These are phyloP conservation scores for Sclerurus mexicanus DNA, from an alignment of 2,113 vertebrate species.

Conservation along the genomic window DNA sequence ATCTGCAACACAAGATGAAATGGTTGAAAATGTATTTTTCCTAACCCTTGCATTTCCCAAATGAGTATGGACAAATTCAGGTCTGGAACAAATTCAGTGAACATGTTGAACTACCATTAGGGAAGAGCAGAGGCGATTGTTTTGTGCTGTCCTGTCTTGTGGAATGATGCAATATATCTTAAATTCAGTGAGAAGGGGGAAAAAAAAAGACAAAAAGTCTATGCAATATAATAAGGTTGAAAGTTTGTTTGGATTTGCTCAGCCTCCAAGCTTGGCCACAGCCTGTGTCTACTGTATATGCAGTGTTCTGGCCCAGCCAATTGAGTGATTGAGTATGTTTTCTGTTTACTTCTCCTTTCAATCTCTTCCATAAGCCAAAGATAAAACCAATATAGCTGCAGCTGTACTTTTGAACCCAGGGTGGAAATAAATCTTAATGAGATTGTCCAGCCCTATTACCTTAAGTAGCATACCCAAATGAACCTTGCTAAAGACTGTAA, in stretches of 20 bases:
- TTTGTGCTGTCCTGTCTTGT: background rate
- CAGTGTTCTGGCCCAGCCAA: background rate
- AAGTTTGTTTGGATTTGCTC: background rate
- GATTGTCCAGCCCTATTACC: conserved; percentile 50
- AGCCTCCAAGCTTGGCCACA: background rate
- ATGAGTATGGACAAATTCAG: background rate
- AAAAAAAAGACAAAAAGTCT: background rate
- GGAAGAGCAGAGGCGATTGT: background rate
- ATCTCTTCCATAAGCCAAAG: conserved; percentile 20
- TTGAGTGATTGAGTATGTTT: background rate
- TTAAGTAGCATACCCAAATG: conserved; percentile 54
- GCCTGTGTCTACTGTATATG: background rate
- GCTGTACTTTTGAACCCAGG: conserved; percentile 55
- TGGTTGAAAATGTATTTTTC: background rate
- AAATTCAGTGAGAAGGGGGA: background rate
- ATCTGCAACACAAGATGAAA: background rate
- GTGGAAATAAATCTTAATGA: conserved; percentile 62
- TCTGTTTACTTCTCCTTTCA: conserved; percentile 43
- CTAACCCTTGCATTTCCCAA: background rate
- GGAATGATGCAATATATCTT: background rate
- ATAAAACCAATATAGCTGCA: conserved; percentile 31
- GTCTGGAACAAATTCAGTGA: background rate
- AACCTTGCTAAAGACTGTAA: conserved; percentile 34
- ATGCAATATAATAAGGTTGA: background rate
- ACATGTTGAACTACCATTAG: background rate